Evolutionary conservation across 2,797 vertebrate species (phyloP).

Genomic region (Malurus leucopterus): DNA sequence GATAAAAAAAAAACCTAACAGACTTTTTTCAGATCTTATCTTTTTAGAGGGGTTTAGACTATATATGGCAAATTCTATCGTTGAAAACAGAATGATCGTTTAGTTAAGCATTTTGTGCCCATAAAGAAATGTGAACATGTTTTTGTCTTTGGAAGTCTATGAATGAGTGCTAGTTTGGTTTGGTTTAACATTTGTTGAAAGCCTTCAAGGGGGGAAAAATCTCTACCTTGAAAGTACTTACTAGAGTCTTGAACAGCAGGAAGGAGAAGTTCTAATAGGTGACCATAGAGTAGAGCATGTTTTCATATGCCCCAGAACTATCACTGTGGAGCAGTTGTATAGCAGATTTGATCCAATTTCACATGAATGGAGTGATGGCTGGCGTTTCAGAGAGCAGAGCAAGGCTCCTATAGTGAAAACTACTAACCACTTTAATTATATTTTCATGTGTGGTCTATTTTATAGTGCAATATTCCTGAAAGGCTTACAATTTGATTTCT

Average conservation of each 20-base stretch:
- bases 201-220: not conserved
- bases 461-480: constrained; percentile 40
- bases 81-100: not conserved
- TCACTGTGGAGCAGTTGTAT: constrained; percentile 3
- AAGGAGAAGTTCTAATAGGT: constrained; percentile 4
- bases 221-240: constrained; percentile 27
- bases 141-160: constrained; percentile 18
- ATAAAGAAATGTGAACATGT: not conserved
- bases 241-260: constrained; percentile 25
- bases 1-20: not conserved
- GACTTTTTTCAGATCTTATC: not conserved
- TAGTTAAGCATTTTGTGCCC: constrained; percentile 33
- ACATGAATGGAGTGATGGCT: constrained; percentile 5
- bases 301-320: constrained; percentile 31
- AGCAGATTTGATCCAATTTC: constrained; percentile 43
- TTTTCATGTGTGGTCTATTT: constrained; percentile 32
- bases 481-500: constrained; percentile 23
- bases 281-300: not conserved
- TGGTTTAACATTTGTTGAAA: constrained; percentile 20
- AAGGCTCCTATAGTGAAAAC: constrained; percentile 41
- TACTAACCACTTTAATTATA: constrained; percentile 22
- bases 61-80: not conserved
- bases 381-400: constrained; percentile 6
- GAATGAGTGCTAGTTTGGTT: not conserved
- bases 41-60: not conserved